Conservation (phyloP, 2,888 invertebrate genomes). For the Autographa pulchrina region DNA sequence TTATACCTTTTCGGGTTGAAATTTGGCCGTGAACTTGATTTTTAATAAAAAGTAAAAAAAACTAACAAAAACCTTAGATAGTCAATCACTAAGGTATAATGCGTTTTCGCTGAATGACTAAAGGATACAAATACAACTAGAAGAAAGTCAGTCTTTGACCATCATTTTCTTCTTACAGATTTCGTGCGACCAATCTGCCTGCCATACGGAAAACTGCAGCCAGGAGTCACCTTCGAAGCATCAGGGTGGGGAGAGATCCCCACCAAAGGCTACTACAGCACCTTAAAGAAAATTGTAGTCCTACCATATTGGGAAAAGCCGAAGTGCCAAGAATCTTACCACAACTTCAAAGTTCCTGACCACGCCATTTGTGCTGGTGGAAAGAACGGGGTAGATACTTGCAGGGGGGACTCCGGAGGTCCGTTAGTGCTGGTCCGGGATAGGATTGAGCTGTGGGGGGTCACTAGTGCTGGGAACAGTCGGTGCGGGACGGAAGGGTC, state of each 20-base stretch:
- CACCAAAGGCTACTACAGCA: constrained; percentile 59
- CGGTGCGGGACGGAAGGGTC: constrained; percentile 69
- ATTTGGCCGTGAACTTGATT: no score
- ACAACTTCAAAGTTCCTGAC: constrained; percentile 57
- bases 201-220: constrained; percentile 59
- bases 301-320: constrained; percentile 65
- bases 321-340: constrained; percentile 63
- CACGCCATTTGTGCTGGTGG: constrained; percentile 76
- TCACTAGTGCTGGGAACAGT: constrained; percentile 70
- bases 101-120: no score
- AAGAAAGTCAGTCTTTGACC: background rate
- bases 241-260: constrained; percentile 74
- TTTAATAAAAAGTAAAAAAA: no score
- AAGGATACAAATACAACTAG: background rate
- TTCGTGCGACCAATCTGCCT: constrained; percentile 77
- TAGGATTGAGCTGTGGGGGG: constrained; percentile 69
- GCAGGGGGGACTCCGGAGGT: constrained; percentile 78
- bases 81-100: no score
- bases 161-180: constrained; percentile 62
- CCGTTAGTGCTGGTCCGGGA: constrained; percentile 67
- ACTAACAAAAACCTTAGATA: no score
- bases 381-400: constrained; percentile 68
- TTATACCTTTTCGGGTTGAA: no score
- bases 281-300: constrained; percentile 69
- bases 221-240: constrained; percentile 60